These are phyloP conservation scores for Euphysa ruthae DNA, from an alignment of 30 jellyfish, hydroid and myxozoan species.

Conservation along the genomic window DNA sequence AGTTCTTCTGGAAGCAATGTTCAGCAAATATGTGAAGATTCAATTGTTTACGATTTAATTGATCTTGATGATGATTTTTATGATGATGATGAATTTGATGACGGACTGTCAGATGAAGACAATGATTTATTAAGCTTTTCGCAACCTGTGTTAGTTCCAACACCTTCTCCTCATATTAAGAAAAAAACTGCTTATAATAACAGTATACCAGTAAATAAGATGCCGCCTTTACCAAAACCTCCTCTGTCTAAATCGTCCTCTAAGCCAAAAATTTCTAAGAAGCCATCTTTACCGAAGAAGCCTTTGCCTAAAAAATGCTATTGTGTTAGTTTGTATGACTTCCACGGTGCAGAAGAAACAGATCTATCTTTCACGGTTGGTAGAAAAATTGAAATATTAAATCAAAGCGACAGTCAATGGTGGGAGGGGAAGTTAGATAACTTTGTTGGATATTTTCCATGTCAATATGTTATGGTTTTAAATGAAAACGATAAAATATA, in stretches of 20 bases:
- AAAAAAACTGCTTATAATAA: no score
- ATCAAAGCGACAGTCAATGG: conserved; percentile 57
- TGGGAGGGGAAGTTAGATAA: conserved; percentile 59
- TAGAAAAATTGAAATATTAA: conserved; percentile 36
- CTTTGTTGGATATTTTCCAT: conserved; percentile 18
- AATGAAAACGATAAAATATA: conserved; percentile 37
- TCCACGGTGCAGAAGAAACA: conserved; percentile 1
- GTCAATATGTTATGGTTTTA: conserved; percentile 28
- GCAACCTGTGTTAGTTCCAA: not conserved
- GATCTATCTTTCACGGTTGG: conserved; percentile 61
- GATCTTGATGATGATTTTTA: conserved; percentile 21
- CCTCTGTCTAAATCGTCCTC: not conserved
- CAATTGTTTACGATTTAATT: conserved; percentile 27
- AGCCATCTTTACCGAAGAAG: conserved; percentile 16
- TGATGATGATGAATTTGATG: conserved; percentile 30
- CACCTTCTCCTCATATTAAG: not conserved
- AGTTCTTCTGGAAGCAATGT: not conserved
- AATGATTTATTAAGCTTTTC: not conserved
- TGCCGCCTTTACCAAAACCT: not conserved
- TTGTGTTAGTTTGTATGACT: conserved; percentile 36
- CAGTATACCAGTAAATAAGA: not conserved
- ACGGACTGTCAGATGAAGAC: conserved; percentile 26
- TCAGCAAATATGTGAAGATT: not conserved
- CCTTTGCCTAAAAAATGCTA: not conserved
- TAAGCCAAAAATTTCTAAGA: conserved; percentile 20